Base-by-base conservation (phyloP, 2,888 invertebrate species). In the Temnothorax ravouxi region DNA sequence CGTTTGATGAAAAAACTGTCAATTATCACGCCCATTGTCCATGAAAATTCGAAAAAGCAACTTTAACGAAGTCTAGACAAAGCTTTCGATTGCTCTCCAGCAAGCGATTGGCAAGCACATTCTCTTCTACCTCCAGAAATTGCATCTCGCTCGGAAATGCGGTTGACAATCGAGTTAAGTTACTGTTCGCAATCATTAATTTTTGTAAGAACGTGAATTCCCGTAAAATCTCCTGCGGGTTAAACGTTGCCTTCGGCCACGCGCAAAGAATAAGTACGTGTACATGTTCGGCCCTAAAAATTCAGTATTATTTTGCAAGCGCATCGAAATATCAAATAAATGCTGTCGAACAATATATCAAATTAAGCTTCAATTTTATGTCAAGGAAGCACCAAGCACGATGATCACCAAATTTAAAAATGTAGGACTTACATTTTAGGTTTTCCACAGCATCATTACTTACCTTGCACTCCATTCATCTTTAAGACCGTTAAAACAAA, bases 101-200 rank as follows among this genome's bases (percentile, higher is more conserved):
- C 61, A 56, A 75, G 44, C 13, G 34, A 21, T 75, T 64, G 38
- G 41, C 47, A 69, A 44, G 13, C 25, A 44, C 25, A 44, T 83
- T 54, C 44, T 21, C 56, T 90, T 21, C 56, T 90, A 94, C 94
- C 93, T 94, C 91, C 47, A 94, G 91, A 13, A 84, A 67, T 80
- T 81, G 86, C 74, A 88, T 84, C 13, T 88, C 85, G 8, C 77
- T 38, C 2, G 94, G 91, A 86, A 93, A 93, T 5, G 92, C 54
- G 5, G 87, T 88, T 15, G 86, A 64, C 4, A 95, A 84, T 77
- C 83, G 88, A 11, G 89, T 92, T 47, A 95, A 86, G 71, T 93
- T 93, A 50, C 94, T 91, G 13, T 91, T 89, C 2, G 84, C 62
- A 3, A 95, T 90, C 0, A 86, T 88, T 6, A 95, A 88, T 38